Evolutionary conservation across 2,888 invertebrate genomes (phyloP), one percentile per base, ranked within the genome.

Genomic region (Antitype chi): DNA sequence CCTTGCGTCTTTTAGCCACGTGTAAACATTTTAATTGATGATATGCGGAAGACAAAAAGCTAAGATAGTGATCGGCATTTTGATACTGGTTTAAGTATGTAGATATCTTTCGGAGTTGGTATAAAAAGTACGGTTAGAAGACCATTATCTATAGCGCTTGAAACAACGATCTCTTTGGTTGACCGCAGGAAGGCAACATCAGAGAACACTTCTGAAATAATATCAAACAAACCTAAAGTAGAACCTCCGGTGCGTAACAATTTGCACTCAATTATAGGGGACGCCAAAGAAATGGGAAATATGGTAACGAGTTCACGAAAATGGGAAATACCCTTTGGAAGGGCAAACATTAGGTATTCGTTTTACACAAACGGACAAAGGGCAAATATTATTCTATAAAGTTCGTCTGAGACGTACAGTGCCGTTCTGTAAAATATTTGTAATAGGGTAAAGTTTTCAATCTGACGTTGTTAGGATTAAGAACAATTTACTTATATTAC

Each of bases 1-100:
- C 92, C 91, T 94, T 94, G 93, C 95, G 94, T 94, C 95, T 95
- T 91, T 91, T 93, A 92, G 91, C 93, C 95, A 95, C 95, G 95
- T 95, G 95, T 94, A 96, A 95, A 96, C 90, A 95, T 96, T 95
- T 95, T 95, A 96, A 96, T 96, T 95, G 95, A 95, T 94, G 94
- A 95, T 91, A 95, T 93, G 94, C 95, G 95, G 95, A 96, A 96
- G 94, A 94, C 93, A 94, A 95, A 95, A 94, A 93, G 89, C 72
- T 83, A 81, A 84, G 93, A 94, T 94, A 92, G 87, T 83, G 91
- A 94, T 95, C 93, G 90, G 89, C 83, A 90, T 91, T 90, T 90
- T 88, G 87, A 91, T 91, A 91, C 91, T 90, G 87, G 92, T 91
- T 92, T 90, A 82, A 73, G 71, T 80, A 76, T 82, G 85, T 86